A percentile compares a stretch with the other conserved stretches of the same genome.
Evolutionary conservation across 2,888 invertebrate species (phyloP).

Genomic region (Cephus pygmeus): DNA sequence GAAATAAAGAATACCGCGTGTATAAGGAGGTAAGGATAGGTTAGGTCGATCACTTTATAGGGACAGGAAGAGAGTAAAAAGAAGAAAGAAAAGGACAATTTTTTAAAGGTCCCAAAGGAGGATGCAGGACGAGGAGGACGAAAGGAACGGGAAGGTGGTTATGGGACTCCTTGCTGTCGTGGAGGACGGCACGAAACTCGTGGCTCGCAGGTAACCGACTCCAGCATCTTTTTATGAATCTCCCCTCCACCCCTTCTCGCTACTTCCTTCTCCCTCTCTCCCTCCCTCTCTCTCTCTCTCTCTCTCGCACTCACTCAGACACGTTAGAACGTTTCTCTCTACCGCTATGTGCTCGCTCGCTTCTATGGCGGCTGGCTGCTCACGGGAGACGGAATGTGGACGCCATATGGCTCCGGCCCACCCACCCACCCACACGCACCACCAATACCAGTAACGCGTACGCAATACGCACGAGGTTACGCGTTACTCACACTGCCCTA

Average conservation of each 20-base stretch:
- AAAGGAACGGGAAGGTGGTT: not conserved
- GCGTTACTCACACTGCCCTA: constrained; percentile 16
- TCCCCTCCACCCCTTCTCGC: constrained; percentile 21
- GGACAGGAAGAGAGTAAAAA: not conserved
- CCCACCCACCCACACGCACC: constrained; percentile 46
- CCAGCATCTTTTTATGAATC: constrained; percentile 5
- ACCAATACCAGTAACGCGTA: constrained; percentile 11
- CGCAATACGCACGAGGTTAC: constrained; percentile 20
- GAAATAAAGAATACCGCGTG: not conserved
- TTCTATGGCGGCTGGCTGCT: constrained; percentile 27
- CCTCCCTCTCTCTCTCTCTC: constrained; percentile 20
- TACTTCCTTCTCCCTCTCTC: constrained; percentile 10
- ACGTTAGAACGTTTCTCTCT: constrained; percentile 13
- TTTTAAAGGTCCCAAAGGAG: constrained; percentile 1
- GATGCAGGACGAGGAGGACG: not conserved
- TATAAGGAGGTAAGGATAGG: not conserved
- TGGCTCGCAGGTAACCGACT: constrained; percentile 9
- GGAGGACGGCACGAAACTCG: constrained; percentile 4
- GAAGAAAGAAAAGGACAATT: constrained; percentile 9
- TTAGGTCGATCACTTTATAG: not conserved
- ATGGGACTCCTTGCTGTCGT: not conserved
- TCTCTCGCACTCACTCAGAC: constrained; percentile 20
- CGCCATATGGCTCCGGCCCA: constrained; percentile 60
- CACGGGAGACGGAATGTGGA: constrained; percentile 62
- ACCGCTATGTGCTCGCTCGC: constrained; percentile 16